These are phyloP conservation scores for Corythoichthys intestinalis DNA, from an alignment of 2,113 vertebrate genomes.

Conservation along the genomic window DNA sequence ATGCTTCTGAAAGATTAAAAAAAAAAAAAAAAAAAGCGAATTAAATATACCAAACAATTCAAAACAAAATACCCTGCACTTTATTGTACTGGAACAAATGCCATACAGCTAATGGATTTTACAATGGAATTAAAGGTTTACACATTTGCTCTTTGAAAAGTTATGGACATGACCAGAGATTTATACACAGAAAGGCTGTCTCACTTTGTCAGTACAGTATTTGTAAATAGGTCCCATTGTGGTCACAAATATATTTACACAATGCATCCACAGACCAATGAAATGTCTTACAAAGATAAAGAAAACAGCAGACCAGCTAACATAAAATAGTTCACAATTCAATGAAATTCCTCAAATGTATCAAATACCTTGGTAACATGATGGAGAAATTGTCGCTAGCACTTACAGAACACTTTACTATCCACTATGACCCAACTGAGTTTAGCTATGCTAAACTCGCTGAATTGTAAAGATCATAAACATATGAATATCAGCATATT, in stretches of 20 bases:
- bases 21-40: neutral
- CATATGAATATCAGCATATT: neutral
- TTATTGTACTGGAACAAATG: slow-evolving; percentile 56
- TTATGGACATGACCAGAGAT: slow-evolving; percentile 7
- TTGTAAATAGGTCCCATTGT: slow-evolving; percentile 40
- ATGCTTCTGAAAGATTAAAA: neutral
- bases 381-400: slow-evolving; percentile 6
- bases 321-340: slow-evolving; percentile 10
- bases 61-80: slow-evolving; percentile 28
- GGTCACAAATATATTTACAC: slow-evolving; percentile 20
- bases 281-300: slow-evolving; percentile 30
- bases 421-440: slow-evolving; percentile 2
- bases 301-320: slow-evolving; percentile 16
- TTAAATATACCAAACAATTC: neutral
- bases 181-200: slow-evolving; percentile 27
- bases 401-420: neutral
- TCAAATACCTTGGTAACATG: slow-evolving; percentile 11
- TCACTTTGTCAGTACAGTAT: slow-evolving; percentile 30
- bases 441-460: slow-evolving; percentile 2
- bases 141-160: slow-evolving; percentile 16
- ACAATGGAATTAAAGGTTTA: slow-evolving; percentile 21
- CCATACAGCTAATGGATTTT: slow-evolving; percentile 35
- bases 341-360: slow-evolving; percentile 10
- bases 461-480: neutral
- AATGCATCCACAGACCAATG: slow-evolving; percentile 15